Evolutionary conservation across 2,888 invertebrate species (phyloP).

Genomic region (Petrolisthes cinctipes): DNA sequence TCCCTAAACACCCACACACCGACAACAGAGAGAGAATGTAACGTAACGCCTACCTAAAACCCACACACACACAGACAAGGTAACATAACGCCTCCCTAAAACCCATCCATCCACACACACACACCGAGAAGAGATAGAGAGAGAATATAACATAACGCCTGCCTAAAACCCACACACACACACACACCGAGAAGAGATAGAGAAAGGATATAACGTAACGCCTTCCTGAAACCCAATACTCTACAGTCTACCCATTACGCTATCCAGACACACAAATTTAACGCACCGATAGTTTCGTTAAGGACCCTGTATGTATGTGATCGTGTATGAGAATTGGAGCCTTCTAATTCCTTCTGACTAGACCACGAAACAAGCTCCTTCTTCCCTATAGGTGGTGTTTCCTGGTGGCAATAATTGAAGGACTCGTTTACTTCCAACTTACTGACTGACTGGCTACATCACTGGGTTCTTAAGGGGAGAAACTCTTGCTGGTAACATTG

Average conservation of each 20-base stretch:
- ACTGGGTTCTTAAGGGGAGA: neutral
- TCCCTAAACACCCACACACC: neutral
- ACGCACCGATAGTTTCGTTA: too few species aligned
- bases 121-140: neutral
- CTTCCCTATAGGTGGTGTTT: too few species aligned
- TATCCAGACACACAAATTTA: neutral
- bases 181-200: neutral
- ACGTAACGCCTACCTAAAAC: neutral
- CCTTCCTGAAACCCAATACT: neutral
- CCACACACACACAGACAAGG: too few species aligned
- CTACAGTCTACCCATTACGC: neutral
- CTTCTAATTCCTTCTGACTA: too few species aligned
- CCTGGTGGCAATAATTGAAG: too few species aligned
- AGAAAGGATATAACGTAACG: too few species aligned
- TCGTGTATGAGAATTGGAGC: too few species aligned
- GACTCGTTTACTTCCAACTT: neutral
- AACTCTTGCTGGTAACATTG: neutral
- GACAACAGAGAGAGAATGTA: neutral
- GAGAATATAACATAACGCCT: neutral
- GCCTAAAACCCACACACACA: constrained; percentile 10
- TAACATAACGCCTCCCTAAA: too few species aligned
- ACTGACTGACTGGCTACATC: neutral
- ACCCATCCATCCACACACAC: neutral
- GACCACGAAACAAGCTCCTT: too few species aligned
- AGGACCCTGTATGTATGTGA: too few species aligned